Evolutionary conservation across 1,140 invertebrate species (phyloP), one percentile per base, ranked within the genome.

Genomic region (Steinernema feltiae): DNA sequence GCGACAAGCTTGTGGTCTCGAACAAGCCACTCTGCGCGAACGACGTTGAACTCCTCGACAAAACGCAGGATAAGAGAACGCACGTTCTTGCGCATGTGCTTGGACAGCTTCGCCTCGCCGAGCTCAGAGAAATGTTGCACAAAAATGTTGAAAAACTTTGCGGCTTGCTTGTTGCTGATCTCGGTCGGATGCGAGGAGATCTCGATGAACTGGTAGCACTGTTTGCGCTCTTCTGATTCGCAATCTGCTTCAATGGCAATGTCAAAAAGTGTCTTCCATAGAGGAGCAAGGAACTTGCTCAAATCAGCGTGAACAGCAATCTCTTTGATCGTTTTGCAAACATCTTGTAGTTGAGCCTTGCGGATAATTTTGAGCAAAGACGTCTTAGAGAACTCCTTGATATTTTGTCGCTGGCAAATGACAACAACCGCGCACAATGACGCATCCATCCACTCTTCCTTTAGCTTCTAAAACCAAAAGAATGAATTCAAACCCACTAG

Each of bases 391-490:
- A 79, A 30, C 27, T 29, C 29, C 29, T 76, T 32, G 3, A 79
- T 35, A 1, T n/a, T 53, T 48, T 79, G 78, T 31, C 63, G 72
- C 70, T 79, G 78, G 24, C 71, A 78, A 7, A 79, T 30, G 21
- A 79, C 76, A 12, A 78, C 69, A 0, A 79, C 35, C 0, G 76
- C 77, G 21, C 72, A 74, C 1, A 79, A 31, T 1, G 78, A 74
- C 1, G 35, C 35, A 1, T 53, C 30, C 21, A 80, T 72, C 76
- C 46, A 70, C 24, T 74, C 72, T 53, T 3, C 29, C 72, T 72
- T n/a, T 48, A 78, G 30, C 46, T 77, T 77, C 75, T 76, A 46
- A 2, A 78, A 78, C 30, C 24, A 78, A 74, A 30, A 75, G n/a
- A 73, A 1, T 72, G 27, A 3, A n/a, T 27, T n/a, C 3, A 31